Conservation (phyloP, 1,140 invertebrate genomes). For the Aphelenchoides fujianensis region DNA sequence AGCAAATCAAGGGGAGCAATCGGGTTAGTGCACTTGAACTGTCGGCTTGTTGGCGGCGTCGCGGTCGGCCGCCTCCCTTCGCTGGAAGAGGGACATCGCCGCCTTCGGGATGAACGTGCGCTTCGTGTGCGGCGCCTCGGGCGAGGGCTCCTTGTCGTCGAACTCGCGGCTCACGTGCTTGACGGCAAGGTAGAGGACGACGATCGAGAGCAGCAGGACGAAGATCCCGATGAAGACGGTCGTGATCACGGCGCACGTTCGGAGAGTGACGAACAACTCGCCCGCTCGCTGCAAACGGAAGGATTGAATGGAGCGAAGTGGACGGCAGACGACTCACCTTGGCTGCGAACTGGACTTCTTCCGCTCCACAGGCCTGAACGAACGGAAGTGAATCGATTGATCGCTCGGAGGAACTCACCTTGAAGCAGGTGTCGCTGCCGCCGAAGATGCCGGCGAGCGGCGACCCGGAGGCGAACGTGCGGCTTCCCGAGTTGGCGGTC, state of each 20-base stretch:
- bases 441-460: conserved; percentile 44
- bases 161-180: background rate
- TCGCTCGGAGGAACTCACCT: too few relatives aligned
- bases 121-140: too few relatives aligned
- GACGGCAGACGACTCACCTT: conserved; percentile 38
- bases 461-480: conserved; percentile 1
- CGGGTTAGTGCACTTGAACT: too few relatives aligned
- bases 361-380: conserved; percentile 61
- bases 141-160: too few relatives aligned
- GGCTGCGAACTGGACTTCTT: conserved; percentile 58
- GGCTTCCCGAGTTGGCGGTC: background rate
- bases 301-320: background rate
- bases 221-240: conserved; percentile 1
- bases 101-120: too few relatives aligned
- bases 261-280: conserved; percentile 26
- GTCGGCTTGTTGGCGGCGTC: too few relatives aligned
- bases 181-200: conserved; percentile 17
- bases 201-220: conserved; percentile 17
- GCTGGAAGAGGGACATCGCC: too few relatives aligned
- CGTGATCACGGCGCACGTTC: conserved; percentile 6
- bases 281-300: conserved; percentile 27
- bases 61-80: background rate
- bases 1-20: too few relatives aligned
- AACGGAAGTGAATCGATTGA: too few relatives aligned
- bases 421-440: conserved; percentile 48